Evolutionary conservation across 2,797 vertebrate genomes (phyloP), one percentile per base, ranked within the genome.

Genomic region (Hemitrygon akajei): DNA sequence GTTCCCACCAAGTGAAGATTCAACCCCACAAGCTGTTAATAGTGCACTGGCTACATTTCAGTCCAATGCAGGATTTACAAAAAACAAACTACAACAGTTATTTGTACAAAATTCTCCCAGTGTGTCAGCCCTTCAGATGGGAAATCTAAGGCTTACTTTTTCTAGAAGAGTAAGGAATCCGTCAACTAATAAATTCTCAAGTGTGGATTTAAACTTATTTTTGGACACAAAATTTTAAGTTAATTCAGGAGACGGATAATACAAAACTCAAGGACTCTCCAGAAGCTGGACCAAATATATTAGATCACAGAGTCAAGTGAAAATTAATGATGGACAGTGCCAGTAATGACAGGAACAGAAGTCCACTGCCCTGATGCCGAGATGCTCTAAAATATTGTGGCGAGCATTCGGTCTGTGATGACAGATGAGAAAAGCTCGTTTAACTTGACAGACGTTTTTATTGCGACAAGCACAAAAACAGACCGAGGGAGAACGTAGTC

Each of bases 281-380:
- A 37, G 63, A 91, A 91, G 1, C 71, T 40, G 87, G 63, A 91
- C 34, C 69, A 66, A 47, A 37, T 25, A 10, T 22, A 71, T 40
- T 37, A 7, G 87, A 91, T 66, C 22, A 30, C 63, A 91, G 18
- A 25, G 87, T 91, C 63, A 71, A 91, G 71, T 71, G 18, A 63
- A 40, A 71, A 71, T 71, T 71, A 91, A 71, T 91, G n/a, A 20
- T 91, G 66, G 11, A 71, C 20, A 37, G 18, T 40, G 87, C 34
- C 66, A 71, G 87, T 71, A 34, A 27, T 22, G 87, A 20, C 86
- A 91, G n/a, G 86, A 89, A 89, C 86, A 37, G 86, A 60, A n/a
- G 30, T 60, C 86, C n/a, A 47, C 47, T 69, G 30, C 7, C 37
- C 30, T 20, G 60, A 63, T n/a, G n/a, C n/a, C n/a, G 66, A 6